These are phyloP conservation scores for Eriocheir sinensis DNA, from an alignment of 1,140 invertebrate species.

Conservation along the genomic window DNA sequence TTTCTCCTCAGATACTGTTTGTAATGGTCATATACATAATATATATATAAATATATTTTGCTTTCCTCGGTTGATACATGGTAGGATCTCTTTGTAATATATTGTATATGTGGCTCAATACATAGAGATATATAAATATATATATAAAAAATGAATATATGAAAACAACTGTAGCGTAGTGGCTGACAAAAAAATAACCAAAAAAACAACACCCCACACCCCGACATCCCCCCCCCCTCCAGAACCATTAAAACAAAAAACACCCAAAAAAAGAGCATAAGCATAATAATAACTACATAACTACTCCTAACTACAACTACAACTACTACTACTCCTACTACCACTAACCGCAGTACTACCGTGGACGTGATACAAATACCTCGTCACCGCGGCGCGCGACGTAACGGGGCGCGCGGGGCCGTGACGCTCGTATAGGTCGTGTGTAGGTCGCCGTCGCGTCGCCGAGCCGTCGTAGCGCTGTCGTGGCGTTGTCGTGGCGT, in stretches of 20 bases:
- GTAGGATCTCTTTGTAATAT: constrained; percentile 73
- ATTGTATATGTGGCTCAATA: constrained; percentile 77
- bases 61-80: constrained; percentile 23
- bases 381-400: too few relatives aligned
- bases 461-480: too few relatives aligned
- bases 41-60: constrained; percentile 28
- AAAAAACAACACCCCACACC: constrained; percentile 19
- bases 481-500: not conserved
- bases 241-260: too few relatives aligned
- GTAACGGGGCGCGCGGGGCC: too few relatives aligned
- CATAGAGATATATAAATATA: constrained; percentile 64
- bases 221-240: not conserved
- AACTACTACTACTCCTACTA: too few relatives aligned
- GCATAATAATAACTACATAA: too few relatives aligned
- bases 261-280: not conserved
- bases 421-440: too few relatives aligned
- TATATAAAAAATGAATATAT: constrained; percentile 68
- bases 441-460: too few relatives aligned
- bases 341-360: too few relatives aligned
- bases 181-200: not conserved
- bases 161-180: constrained; percentile 57
- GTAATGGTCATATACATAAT: constrained; percentile 66
- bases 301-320: too few relatives aligned
- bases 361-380: too few relatives aligned
- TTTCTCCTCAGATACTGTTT: constrained; percentile 59